These are phyloP conservation scores for Trissolcus brochymenae DNA, from an alignment of 2,888 invertebrate species.

Conservation along the genomic window DNA sequence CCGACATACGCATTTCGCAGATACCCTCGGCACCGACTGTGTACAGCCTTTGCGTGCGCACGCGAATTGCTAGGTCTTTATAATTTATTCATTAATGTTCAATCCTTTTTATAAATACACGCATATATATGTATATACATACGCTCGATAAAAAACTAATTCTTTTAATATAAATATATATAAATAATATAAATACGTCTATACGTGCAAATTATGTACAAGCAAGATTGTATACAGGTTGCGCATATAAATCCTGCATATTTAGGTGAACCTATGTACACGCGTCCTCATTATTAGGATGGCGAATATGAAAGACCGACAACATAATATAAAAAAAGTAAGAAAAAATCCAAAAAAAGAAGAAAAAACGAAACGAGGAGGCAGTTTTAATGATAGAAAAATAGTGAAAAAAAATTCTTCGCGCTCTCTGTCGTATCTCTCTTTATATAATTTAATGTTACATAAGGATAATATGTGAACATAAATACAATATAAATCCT, in stretches of 20 bases:
- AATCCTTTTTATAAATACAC: slow-evolving; percentile 60
- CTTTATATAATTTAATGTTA: slow-evolving; percentile 71
- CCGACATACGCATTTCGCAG: slow-evolving; percentile 52
- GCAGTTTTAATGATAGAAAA: slow-evolving; percentile 22
- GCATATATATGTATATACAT: slow-evolving; percentile 64
- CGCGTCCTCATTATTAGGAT: slow-evolving; percentile 23
- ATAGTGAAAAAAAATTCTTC: slow-evolving; percentile 59
- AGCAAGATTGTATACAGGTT: slow-evolving; percentile 28
- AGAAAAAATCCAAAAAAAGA: slow-evolving; percentile 15
- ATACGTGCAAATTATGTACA: slow-evolving; percentile 36
- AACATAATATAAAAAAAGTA: slow-evolving; percentile 17
- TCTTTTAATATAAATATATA: slow-evolving; percentile 54
- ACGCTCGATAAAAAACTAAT: slow-evolving; percentile 60
- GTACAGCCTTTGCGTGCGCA: slow-evolving; percentile 56
- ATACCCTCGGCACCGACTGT: slow-evolving; percentile 52
- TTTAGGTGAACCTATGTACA: slow-evolving; percentile 44
- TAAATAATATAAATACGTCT: slow-evolving; percentile 38
- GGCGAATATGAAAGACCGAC: slow-evolving; percentile 9
- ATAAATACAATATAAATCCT: slow-evolving; percentile 60
- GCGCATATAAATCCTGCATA: slow-evolving; percentile 47
- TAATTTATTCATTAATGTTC: slow-evolving; percentile 60
- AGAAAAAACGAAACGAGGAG: slow-evolving; percentile 9
- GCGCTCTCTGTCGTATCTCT: slow-evolving; percentile 71
- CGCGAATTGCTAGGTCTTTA: slow-evolving; percentile 57
- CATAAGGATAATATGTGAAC: slow-evolving; percentile 62